Percentiles rank a stretch among this genome's conserved stretches.
Conservation (phyloP, 2,888 invertebrate species). For the Anthrax anthrax region DNA sequence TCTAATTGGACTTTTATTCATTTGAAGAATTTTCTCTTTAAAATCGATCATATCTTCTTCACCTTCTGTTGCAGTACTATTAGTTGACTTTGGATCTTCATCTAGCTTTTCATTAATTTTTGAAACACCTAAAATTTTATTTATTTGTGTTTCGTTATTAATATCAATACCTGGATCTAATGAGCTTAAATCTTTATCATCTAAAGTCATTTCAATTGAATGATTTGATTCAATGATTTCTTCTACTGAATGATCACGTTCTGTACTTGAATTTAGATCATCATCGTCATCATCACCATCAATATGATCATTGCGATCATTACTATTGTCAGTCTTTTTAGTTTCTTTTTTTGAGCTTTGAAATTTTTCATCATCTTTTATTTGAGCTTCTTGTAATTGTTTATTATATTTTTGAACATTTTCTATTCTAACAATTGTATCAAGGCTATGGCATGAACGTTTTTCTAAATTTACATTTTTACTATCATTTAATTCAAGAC, state of each 20-base stretch:
- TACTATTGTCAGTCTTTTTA: neutral
- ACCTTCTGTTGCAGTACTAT: conserved; percentile 4
- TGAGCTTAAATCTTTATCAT: conserved; percentile 19
- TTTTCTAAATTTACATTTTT: conserved; percentile 5
- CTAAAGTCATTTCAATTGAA: conserved; percentile 25
- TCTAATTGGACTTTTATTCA: conserved; percentile 14
- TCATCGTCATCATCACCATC: no score
- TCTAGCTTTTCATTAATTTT: conserved; percentile 6
- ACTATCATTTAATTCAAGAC: conserved; percentile 9
- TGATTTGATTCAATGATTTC: conserved; percentile 16
- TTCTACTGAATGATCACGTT: neutral
- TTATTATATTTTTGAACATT: neutral
- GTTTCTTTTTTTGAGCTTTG: no score
- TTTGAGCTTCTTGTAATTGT: neutral
- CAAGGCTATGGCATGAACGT: conserved; percentile 9
- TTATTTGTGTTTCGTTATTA: conserved; percentile 19
- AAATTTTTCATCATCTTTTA: no score
- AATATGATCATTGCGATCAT: no score
- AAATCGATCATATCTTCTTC: conserved; percentile 26
- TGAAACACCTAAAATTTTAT: conserved; percentile 13
- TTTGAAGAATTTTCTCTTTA: conserved; percentile 27
- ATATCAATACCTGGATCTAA: conserved; percentile 17
- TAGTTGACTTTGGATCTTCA: neutral
- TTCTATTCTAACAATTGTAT: conserved; percentile 4
- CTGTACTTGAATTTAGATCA: neutral